Evolutionary conservation across 2,797 vertebrate species (phyloP).

Genomic region (Chloroceryle amazona): DNA sequence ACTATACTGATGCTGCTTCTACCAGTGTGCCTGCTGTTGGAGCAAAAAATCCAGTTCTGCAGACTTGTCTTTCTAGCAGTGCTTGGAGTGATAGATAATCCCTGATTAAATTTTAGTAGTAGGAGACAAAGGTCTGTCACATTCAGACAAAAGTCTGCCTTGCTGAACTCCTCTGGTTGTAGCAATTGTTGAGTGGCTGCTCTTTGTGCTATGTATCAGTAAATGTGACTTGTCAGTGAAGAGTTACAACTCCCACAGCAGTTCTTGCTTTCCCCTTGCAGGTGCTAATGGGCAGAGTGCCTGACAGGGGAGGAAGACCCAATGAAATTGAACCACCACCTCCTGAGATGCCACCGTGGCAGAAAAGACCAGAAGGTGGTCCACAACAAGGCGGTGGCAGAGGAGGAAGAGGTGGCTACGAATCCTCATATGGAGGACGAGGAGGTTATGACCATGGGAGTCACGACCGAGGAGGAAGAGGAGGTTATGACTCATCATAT

Average conservation of each 20-base stretch:
- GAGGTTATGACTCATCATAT: slow-evolving; percentile 84
- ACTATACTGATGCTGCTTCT: background rate
- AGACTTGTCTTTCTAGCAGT: background rate
- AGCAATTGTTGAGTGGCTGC: background rate
- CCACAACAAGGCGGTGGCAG: slow-evolving; percentile 86
- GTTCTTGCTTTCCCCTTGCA: slow-evolving; percentile 61
- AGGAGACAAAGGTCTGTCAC: background rate
- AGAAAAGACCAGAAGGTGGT: slow-evolving; percentile 93
- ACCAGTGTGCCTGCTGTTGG: background rate
- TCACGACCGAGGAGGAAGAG: slow-evolving; percentile 81
- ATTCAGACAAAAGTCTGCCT: background rate
- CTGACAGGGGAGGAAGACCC: slow-evolving; percentile 95
- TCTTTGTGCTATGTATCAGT: background rate
- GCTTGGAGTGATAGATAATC: background rate
- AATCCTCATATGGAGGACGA: slow-evolving; percentile 80
- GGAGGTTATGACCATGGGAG: slow-evolving; percentile 77
- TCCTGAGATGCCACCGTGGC: slow-evolving; percentile 98
- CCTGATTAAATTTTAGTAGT: background rate
- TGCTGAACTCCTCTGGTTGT: background rate
- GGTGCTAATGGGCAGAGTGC: slow-evolving; percentile 97
- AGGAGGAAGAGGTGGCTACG: slow-evolving; percentile 79
- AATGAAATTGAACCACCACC: slow-evolving; percentile 97
- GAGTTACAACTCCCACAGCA: background rate
- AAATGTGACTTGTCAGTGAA: background rate
- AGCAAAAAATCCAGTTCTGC: background rate